Conservation (phyloP, 2,888 invertebrate species). For the Diplazon laetatorius region DNA sequence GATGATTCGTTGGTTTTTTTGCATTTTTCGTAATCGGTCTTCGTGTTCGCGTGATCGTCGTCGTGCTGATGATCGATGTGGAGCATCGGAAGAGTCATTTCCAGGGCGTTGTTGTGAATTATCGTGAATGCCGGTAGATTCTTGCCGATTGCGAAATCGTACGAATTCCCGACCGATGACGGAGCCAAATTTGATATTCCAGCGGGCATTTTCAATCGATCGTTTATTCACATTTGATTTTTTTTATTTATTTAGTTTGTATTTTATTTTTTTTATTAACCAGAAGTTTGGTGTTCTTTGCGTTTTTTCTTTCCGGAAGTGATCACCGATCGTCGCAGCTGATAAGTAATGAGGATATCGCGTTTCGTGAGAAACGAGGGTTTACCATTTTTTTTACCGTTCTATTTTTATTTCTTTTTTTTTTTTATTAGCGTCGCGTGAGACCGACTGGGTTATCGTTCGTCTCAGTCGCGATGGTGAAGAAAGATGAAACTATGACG, state of each 20-base stretch:
- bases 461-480: constrained; percentile 46
- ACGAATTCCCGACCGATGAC: constrained; percentile 65
- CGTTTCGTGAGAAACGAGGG: constrained; percentile 21
- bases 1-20: constrained; percentile 67
- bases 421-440: constrained; percentile 42
- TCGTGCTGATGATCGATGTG: constrained; percentile 74
- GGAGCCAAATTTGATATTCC: constrained; percentile 76
- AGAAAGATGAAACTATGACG: constrained; percentile 6
- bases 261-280: constrained; percentile 38
- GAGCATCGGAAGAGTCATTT: constrained; percentile 75
- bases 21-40: constrained; percentile 5
- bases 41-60: constrained; percentile 47
- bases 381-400: constrained; percentile 11
- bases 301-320: not conserved
- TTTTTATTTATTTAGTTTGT: no score
- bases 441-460: constrained; percentile 31
- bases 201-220: constrained; percentile 73
- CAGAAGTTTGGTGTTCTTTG: not conserved
- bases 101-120: constrained; percentile 76
- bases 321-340: constrained; percentile 8
- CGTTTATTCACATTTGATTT: not conserved
- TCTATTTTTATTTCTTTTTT: no score
- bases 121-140: constrained; percentile 77
- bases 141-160: constrained; percentile 65
- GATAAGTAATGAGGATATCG: constrained; percentile 30